phyloP scores from a whole-genome alignment of 2,113 vertebrate genomes.

The Dryoscopus gambensis region DNA sequence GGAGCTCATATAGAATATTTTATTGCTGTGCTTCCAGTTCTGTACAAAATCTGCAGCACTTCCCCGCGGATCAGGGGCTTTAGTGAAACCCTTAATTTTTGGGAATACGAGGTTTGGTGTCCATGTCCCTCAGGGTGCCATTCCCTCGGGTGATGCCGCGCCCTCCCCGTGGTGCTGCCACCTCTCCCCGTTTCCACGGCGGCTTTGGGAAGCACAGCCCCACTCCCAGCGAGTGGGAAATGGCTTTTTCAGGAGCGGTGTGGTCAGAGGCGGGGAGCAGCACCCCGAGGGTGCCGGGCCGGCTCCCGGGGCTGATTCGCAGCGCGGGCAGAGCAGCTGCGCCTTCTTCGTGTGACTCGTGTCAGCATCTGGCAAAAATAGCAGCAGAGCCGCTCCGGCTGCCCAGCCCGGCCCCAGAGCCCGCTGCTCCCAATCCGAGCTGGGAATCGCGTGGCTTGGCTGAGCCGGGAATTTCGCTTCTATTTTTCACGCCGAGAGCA shows the following conservation, averaged over 20 bases:
- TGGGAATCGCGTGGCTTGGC: not conserved
- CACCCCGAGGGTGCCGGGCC: not conserved
- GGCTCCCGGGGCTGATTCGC: not conserved
- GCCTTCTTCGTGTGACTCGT: not conserved
- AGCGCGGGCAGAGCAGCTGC: not conserved
- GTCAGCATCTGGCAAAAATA: not conserved
- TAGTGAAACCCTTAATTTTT: not conserved
- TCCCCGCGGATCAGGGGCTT: too few species aligned
- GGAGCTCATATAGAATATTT: not conserved
- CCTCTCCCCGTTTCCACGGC: not conserved
- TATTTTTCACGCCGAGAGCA: not conserved
- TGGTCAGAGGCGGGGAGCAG: not conserved
- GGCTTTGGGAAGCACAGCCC: not conserved
- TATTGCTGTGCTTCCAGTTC: not conserved
- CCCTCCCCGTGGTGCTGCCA: accelerated
- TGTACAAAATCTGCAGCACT: not conserved
- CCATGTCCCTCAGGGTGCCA: not conserved
- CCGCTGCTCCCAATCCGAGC: not conserved
- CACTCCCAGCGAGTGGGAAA: not conserved
- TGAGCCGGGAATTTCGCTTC: not conserved
- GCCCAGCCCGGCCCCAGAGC: not conserved
- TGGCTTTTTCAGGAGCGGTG: too few species aligned
- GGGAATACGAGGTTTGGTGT: not conserved
- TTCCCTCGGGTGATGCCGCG: not conserved
- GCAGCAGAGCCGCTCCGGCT: not conserved